These are phyloP conservation scores for Oreortyx pictus DNA, from an alignment of 2,797 vertebrate species.

Conservation along the genomic window DNA sequence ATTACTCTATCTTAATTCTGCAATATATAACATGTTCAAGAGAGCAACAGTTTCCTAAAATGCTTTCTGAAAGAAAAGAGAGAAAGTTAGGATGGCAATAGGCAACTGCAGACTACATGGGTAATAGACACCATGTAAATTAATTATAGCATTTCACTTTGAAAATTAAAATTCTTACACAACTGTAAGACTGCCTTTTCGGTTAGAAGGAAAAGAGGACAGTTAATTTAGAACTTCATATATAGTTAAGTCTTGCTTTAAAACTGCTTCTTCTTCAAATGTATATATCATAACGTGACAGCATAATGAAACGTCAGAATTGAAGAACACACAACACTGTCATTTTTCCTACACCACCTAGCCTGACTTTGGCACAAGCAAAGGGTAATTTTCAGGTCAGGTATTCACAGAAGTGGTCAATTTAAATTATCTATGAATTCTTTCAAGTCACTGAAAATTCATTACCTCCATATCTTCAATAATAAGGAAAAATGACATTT, in stretches of 20 bases:
- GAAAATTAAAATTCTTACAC: neutral
- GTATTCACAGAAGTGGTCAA: conserved; percentile 48
- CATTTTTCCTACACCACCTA: neutral
- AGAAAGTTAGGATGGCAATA: neutral
- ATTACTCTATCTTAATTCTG: neutral
- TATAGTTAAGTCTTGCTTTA: neutral
- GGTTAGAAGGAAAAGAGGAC: neutral
- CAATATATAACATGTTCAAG: neutral
- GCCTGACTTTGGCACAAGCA: conserved; percentile 41
- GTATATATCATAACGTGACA: conserved; percentile 23
- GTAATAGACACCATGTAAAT: neutral
- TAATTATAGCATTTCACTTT: neutral
- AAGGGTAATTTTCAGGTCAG: conserved; percentile 51
- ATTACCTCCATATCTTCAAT: conserved; percentile 56
- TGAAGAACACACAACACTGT: conserved; percentile 35
- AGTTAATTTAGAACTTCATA: neutral
- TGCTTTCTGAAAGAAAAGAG: neutral
- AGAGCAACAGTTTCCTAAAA: neutral
- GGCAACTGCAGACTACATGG: neutral
- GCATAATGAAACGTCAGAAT: conserved; percentile 33
- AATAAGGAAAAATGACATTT: conserved; percentile 69
- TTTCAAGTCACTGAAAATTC: conserved; percentile 62
- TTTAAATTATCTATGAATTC: conserved; percentile 75
- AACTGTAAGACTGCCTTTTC: neutral
- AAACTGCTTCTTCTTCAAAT: neutral